Evolutionary conservation across 2,113 vertebrate genomes (phyloP).

Genomic region (Eira barbara): DNA sequence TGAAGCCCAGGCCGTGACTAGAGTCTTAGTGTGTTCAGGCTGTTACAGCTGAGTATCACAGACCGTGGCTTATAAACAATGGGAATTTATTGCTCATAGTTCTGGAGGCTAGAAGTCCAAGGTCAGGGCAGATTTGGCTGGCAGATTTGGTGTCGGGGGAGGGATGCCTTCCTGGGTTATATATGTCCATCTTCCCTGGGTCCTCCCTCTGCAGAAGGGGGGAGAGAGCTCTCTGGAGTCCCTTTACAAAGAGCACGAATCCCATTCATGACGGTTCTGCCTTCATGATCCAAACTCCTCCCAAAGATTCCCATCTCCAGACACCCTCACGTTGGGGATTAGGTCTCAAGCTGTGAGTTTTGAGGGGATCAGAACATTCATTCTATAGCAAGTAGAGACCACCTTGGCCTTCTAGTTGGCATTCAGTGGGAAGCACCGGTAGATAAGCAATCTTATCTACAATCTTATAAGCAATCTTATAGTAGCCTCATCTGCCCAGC

Average conservation of each 20-base stretch:
- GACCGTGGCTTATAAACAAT: background rate
- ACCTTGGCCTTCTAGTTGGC: background rate
- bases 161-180: background rate
- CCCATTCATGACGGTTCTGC: background rate
- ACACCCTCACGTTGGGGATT: background rate
- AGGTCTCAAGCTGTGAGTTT: background rate
- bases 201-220: background rate
- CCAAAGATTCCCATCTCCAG: background rate
- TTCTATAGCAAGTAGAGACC: background rate
- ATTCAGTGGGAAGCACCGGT: background rate
- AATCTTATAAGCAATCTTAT: too few species aligned
- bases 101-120: background rate
- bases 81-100: background rate
- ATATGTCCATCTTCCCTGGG: background rate
- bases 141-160: background rate
- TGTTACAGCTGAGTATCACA: background rate
- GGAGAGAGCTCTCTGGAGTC: background rate
- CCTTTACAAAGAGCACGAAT: background rate
- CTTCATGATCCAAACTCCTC: background rate
- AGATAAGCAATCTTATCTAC: background rate
- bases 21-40: background rate
- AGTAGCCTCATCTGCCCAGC: background rate
- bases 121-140: background rate
- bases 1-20: background rate
- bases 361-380: background rate